A percentile compares a stretch with the other conserved stretches of the same genome.
These are phyloP conservation scores for Lethenteron reissneri DNA, from an alignment of 2,113 vertebrate genomes.

Conservation along the genomic window DNA sequence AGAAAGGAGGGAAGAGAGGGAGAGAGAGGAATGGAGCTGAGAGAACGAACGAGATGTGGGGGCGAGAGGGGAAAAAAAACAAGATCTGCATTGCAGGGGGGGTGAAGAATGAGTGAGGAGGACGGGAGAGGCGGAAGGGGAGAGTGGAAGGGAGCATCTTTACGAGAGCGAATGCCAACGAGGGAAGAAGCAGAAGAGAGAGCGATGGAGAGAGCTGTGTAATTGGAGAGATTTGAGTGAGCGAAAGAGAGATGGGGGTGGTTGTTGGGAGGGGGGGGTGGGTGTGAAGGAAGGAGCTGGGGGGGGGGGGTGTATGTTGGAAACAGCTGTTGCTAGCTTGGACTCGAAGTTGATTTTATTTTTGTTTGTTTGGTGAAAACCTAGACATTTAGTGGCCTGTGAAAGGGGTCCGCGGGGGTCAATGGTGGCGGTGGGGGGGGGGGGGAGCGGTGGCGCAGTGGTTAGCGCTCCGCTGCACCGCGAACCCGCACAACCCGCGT, in stretches of 20 bases:
- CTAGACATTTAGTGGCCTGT: no score
- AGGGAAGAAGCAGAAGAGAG: not conserved
- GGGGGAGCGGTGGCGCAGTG: no score
- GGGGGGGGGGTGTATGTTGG: not conserved
- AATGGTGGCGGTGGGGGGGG: no score
- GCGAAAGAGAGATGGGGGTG: not conserved
- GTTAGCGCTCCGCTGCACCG: no score
- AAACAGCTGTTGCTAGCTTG: no score
- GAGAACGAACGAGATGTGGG: not conserved
- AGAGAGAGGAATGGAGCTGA: not conserved
- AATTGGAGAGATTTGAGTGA: not conserved
- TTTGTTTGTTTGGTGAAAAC: no score
- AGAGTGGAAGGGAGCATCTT: not conserved
- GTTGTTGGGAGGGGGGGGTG: not conserved
- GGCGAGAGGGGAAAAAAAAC: not conserved
- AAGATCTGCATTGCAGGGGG: not conserved
- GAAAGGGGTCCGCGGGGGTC: no score
- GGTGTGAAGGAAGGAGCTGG: not conserved
- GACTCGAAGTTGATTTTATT: no score
- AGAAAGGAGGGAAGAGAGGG: conserved; percentile 1
- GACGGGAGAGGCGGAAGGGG: not conserved
- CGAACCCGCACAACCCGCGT: no score
- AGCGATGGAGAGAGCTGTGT: not conserved
- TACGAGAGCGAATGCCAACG: not conserved
- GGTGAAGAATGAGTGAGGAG: not conserved